Conservation (phyloP, 64 coral and sea anemone species). For the Pocillopora damicornis region DNA sequence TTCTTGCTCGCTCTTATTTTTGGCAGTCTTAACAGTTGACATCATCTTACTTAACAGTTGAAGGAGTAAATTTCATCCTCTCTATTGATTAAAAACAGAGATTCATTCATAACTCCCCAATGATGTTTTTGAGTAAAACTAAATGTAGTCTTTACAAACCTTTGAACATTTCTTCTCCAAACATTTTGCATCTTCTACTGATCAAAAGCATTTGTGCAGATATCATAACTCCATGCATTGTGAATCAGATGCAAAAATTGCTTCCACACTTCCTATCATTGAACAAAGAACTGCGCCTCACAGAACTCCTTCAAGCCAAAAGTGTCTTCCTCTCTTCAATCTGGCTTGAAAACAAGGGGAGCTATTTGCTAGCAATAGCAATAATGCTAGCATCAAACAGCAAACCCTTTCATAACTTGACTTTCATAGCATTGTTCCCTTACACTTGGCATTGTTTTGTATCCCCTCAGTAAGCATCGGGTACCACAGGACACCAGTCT, state of each 20-base stretch:
- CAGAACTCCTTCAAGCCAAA: too few species aligned
- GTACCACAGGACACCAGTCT: background rate
- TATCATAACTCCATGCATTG: too few species aligned
- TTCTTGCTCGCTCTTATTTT: background rate
- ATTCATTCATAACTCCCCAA: conserved; percentile 22
- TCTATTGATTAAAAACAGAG: background rate
- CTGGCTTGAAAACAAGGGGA: background rate
- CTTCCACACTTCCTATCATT: too few species aligned
- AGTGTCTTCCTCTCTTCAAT: too few species aligned
- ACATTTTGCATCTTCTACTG: too few species aligned
- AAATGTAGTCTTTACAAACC: background rate
- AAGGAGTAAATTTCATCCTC: conserved; percentile 11
- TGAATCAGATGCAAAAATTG: too few species aligned
- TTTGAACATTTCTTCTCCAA: too few species aligned
- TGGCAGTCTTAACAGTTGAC: background rate
- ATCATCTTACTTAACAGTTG: background rate
- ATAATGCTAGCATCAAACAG: background rate
- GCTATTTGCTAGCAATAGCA: background rate
- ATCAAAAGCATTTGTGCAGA: too few species aligned
- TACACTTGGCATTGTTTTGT: background rate
- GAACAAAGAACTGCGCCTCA: too few species aligned
- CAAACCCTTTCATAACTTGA: conserved; percentile 27
- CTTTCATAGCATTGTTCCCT: background rate
- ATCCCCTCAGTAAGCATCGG: background rate
- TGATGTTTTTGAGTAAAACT: background rate